These are phyloP conservation scores for Troglohyphantes excavatus DNA, from an alignment of 2,888 invertebrate species.

Conservation along the genomic window DNA sequence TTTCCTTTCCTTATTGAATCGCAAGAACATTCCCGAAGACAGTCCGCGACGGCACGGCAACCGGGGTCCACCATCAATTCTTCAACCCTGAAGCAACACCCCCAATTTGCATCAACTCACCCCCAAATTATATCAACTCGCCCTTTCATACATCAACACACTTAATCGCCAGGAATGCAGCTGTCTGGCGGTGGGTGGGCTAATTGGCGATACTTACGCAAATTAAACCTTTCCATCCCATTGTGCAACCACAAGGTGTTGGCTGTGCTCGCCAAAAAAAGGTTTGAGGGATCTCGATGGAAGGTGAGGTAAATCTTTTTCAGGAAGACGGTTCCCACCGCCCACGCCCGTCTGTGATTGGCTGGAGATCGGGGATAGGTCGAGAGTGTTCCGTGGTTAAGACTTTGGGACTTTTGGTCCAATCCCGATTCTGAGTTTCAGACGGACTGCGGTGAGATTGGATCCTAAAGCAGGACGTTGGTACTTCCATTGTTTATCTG, in stretches of 20 bases:
- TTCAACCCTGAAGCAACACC: no score
- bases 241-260: background rate
- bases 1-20: no score
- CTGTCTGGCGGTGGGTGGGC: background rate
- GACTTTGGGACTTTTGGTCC: background rate
- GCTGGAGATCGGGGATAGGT: background rate
- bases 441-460: no score
- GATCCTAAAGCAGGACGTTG: no score
- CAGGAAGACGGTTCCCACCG: background rate
- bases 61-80: no score
- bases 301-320: background rate
- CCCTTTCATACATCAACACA: background rate
- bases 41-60: no score
- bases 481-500: background rate
- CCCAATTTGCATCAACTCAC: no score
- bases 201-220: background rate
- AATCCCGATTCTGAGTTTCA: background rate
- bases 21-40: no score
- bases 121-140: no score
- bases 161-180: background rate
- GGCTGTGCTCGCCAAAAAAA: background rate
- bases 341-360: background rate
- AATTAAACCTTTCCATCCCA: background rate
- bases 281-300: background rate
- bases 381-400: background rate